Base-by-base conservation (phyloP, 2,113 vertebrate genomes). In the Pseudorasbora parva region DNA sequence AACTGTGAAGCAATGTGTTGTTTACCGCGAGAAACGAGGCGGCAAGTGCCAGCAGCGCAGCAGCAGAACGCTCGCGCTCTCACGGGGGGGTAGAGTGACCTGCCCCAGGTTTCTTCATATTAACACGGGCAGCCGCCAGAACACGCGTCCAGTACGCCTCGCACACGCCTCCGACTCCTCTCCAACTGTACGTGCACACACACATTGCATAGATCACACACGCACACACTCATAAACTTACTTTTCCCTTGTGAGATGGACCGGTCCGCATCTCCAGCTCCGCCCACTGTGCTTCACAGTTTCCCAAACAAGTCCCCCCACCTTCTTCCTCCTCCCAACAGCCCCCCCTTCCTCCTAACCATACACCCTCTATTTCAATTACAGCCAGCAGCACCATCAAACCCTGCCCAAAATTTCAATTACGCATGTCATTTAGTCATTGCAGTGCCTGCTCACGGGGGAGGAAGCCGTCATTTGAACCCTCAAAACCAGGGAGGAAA, bases 1-100 rank as follows among this genome's bases (percentile, higher is more conserved):
- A 93, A 93, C 94, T 94, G 93, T 93, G 94, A 93, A 91, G 93
- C 94, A 94, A 94, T 94, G 93, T 94, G 94, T 95, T 94, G 94
- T 95, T 95, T 94, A 94, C 93, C 91, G 93, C 92, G 92, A 92
- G 92, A 91, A 88, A 80, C 82, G 62, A 75, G 82, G 66, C 74
- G 83, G 69, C 56, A 82, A 68, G 74, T 88, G 90, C 90, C 89
- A 90, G 88, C 80, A 89, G 89, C 62, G 57, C 76, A 81, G 82
- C 87, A 88, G 84, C 73, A 82, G 87, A 89, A 86, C 54, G 85
- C 77, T 81, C 82, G 78, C 78, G 64, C 78, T 81, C 78, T 79
- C 81, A 86, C 83, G 81, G 86, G 85, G 68, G 78, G 54, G 87
- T 88, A 91, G 91, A 91, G 92, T 93, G 93, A 93, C 94, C 94